phyloP scores from a whole-genome alignment of 2,888 invertebrate genomes.

The Rhamphomyia laevipes region DNA sequence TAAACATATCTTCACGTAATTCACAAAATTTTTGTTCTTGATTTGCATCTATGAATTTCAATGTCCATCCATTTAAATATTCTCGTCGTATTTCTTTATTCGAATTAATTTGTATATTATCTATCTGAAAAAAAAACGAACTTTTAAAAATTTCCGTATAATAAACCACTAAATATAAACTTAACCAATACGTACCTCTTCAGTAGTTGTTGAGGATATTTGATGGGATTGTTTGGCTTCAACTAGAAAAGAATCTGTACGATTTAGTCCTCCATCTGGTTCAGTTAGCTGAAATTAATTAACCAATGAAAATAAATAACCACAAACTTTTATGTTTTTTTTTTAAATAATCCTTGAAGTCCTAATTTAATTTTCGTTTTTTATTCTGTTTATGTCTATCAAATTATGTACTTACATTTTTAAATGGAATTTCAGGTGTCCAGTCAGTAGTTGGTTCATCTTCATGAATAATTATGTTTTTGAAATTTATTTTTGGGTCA shows the following conservation, averaged over 20 bases:
- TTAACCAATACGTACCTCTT: constrained; percentile 25
- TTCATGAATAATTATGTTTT: constrained; percentile 35
- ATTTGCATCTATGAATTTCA: constrained; percentile 70
- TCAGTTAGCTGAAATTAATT: constrained; percentile 27
- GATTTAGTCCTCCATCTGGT: constrained; percentile 30
- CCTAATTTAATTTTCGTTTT: too few species aligned
- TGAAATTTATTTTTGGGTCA: background rate
- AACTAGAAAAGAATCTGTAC: constrained; percentile 30
- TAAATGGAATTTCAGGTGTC: constrained; percentile 87
- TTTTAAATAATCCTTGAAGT: too few species aligned
- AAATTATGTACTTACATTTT: constrained; percentile 61
- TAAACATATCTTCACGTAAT: constrained; percentile 83
- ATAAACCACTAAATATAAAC: background rate
- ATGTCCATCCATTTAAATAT: constrained; percentile 76
- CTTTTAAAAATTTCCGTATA: too few species aligned
- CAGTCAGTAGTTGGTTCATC: constrained; percentile 73
- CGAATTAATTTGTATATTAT: constrained; percentile 78
- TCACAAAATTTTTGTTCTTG: constrained; percentile 79
- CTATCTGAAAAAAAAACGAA: constrained; percentile 51
- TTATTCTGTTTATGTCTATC: too few species aligned
- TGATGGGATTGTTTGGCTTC: constrained; percentile 28
- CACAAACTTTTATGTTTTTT: too few species aligned
- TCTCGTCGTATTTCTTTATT: constrained; percentile 78
- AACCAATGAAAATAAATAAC: background rate
- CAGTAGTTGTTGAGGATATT: constrained; percentile 32